Conservation (phyloP, 2,113 vertebrate species). For the Anolis carolinensis region DNA sequence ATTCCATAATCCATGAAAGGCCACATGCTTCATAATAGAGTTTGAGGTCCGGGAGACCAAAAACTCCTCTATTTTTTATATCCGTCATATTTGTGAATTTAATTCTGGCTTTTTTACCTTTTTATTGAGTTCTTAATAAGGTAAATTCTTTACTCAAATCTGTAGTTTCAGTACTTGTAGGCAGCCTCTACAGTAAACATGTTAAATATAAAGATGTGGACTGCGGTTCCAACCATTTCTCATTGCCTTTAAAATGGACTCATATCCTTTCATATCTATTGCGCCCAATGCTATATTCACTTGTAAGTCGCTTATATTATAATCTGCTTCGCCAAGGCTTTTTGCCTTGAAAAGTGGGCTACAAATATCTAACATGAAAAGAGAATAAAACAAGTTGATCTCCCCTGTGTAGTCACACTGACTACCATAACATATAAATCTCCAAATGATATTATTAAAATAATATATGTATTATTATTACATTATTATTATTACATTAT, state of each 20-base stretch:
- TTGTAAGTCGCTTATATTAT: neutral
- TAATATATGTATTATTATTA: neutral
- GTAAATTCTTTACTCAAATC: neutral
- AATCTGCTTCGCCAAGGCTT: neutral
- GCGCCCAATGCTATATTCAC: neutral
- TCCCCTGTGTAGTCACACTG: neutral
- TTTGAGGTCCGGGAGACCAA: too few relatives aligned
- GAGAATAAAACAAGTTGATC: neutral
- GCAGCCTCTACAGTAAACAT: neutral
- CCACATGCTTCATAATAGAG: too few relatives aligned
- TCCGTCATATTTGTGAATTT: too few relatives aligned
- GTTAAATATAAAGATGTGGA: neutral
- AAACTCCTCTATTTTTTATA: too few relatives aligned
- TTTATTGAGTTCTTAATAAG: neutral
- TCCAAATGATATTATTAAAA: neutral
- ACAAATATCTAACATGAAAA: neutral
- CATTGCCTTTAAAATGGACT: neutral
- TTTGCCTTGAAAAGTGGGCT: neutral
- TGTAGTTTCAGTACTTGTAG: neutral
- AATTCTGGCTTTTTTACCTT: too few relatives aligned
- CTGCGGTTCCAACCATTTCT: neutral
- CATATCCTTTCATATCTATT: neutral
- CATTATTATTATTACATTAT: too few relatives aligned
- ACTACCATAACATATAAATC: neutral
- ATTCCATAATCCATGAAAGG: too few relatives aligned